These are phyloP conservation scores for Drosophila paucipuncta DNA, from an alignment of 2,888 invertebrate species.

Conservation along the genomic window DNA sequence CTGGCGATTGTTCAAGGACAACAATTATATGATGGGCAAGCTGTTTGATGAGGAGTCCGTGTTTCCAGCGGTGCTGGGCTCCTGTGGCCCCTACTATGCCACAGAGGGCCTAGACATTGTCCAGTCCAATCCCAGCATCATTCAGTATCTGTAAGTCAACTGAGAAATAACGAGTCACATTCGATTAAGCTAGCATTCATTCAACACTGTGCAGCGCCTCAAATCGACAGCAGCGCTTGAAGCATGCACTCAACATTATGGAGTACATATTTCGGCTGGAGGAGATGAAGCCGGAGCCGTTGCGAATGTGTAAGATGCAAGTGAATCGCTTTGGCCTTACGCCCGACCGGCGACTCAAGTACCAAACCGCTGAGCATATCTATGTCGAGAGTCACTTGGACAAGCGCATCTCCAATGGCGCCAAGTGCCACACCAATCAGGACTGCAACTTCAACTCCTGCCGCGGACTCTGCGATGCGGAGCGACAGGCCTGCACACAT, in stretches of 20 bases:
- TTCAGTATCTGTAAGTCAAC: slow-evolving; percentile 82
- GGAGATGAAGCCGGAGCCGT: slow-evolving; percentile 84
- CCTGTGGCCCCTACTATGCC: slow-evolving; percentile 84
- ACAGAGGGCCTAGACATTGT: slow-evolving; percentile 82
- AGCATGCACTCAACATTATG: slow-evolving; percentile 83
- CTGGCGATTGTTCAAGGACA: slow-evolving; percentile 84
- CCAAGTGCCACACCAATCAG: slow-evolving; percentile 70
- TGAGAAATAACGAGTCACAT: too few species aligned
- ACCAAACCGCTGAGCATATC: slow-evolving; percentile 82
- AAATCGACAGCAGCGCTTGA: slow-evolving; percentile 82
- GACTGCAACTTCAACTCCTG: slow-evolving; percentile 82
- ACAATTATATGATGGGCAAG: slow-evolving; percentile 85
- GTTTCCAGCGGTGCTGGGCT: slow-evolving; percentile 83
- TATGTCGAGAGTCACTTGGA: slow-evolving; percentile 83
- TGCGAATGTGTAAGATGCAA: slow-evolving; percentile 83
- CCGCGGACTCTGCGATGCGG: slow-evolving; percentile 80
- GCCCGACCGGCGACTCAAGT: slow-evolving; percentile 80
- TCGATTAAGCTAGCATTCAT: not conserved
- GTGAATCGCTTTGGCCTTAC: slow-evolving; percentile 83
- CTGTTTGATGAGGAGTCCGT: slow-evolving; percentile 84
- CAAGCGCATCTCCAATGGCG: slow-evolving; percentile 80
- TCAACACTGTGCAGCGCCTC: slow-evolving; percentile 60
- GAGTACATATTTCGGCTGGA: slow-evolving; percentile 83
- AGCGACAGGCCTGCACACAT: slow-evolving; percentile 75
- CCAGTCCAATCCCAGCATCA: slow-evolving; percentile 78